A percentile compares a stretch with the other conserved stretches of the same genome.
Conservation (phyloP, 2,888 invertebrate species). For the Aethes cnicana region DNA sequence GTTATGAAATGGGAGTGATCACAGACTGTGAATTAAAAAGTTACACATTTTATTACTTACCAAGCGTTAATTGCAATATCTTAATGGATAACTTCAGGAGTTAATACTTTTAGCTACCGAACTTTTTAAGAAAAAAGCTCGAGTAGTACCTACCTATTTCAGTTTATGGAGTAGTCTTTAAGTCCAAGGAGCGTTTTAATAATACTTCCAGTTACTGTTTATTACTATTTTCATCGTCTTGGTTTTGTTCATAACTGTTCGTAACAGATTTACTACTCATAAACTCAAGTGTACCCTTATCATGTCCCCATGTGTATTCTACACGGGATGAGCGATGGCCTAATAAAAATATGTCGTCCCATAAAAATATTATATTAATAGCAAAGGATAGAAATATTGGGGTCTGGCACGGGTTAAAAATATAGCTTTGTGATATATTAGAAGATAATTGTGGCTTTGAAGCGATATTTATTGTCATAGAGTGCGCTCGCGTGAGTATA, state of each 20-base stretch:
- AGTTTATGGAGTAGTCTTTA: too few relatives aligned
- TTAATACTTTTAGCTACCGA: too few relatives aligned
- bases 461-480: conserved; percentile 35
- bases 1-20: conserved; percentile 5
- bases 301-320: conserved; percentile 42
- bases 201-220: too few relatives aligned
- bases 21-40: conserved; percentile 17
- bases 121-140: too few relatives aligned
- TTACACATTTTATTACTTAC: conserved; percentile 2
- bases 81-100: background rate
- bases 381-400: conserved; percentile 48
- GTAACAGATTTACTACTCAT: conserved; percentile 39
- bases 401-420: conserved; percentile 44
- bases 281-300: conserved; percentile 35
- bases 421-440: conserved; percentile 45
- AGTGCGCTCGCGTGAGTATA: background rate
- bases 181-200: too few relatives aligned
- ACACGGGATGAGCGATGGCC: conserved; percentile 46
- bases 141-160: too few relatives aligned
- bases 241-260: background rate
- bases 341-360: conserved; percentile 55
- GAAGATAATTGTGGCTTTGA: conserved; percentile 39
- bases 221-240: too few relatives aligned
- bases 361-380: conserved; percentile 62
- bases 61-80: background rate